These are phyloP conservation scores for Notechis scutatus DNA, from an alignment of 2,113 vertebrate genomes.

Conservation along the genomic window DNA sequence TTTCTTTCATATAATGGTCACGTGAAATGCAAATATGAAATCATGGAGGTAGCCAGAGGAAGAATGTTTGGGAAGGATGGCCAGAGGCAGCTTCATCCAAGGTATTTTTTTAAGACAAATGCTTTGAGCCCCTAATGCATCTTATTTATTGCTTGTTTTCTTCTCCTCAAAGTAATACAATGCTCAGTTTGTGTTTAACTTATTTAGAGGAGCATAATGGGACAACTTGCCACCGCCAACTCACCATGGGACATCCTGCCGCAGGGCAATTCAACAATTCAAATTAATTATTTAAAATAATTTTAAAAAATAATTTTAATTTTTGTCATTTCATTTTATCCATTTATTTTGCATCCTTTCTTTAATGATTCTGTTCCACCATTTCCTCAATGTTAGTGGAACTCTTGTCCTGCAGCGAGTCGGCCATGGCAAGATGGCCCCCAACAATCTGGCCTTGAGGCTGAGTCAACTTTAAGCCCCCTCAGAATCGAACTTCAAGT, in stretches of 20 bases:
- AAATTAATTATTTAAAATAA: not conserved
- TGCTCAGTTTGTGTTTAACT: not conserved
- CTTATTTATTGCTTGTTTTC: slow-evolving; percentile 9
- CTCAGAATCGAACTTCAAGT: not conserved
- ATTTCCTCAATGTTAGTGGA: not conserved
- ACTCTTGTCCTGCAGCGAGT: not conserved
- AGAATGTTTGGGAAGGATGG: slow-evolving; percentile 25
- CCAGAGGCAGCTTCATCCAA: slow-evolving; percentile 16
- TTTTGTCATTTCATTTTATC: not conserved
- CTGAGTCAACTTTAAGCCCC: not conserved
- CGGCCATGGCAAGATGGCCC: not conserved
- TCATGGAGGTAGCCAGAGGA: not conserved
- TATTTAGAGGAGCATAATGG: not conserved
- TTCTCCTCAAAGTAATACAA: not conserved
- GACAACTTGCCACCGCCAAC: not conserved
- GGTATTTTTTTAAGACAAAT: slow-evolving; percentile 11
- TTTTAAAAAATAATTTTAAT: too few species aligned
- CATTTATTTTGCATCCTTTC: not conserved
- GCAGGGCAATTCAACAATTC: not conserved
- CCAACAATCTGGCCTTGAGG: not conserved
- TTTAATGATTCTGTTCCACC: not conserved
- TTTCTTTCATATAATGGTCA: not conserved
- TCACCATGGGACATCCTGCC: not conserved
- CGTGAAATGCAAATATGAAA: not conserved
- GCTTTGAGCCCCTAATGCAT: not conserved